Conservation (phyloP, 2,888 invertebrate species). For the Amblyjoppa fuscipennis region DNA sequence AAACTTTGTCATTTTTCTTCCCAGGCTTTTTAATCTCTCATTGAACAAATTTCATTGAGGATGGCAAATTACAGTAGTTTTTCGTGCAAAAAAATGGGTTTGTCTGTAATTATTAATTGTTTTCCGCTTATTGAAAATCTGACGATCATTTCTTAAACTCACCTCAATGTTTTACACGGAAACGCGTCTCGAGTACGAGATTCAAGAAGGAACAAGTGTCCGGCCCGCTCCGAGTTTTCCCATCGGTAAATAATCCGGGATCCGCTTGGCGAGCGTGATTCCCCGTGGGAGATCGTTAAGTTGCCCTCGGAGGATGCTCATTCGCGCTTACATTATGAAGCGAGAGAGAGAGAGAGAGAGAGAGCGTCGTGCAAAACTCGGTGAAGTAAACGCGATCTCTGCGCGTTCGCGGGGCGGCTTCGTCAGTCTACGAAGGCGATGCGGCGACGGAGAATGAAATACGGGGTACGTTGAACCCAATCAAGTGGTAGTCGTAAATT, state of each 20-base stretch:
- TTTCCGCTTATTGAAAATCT: not conserved
- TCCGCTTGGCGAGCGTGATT: not conserved
- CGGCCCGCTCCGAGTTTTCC: not conserved
- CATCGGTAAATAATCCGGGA: conserved; percentile 3
- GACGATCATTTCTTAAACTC: not conserved
- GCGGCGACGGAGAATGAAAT: conserved; percentile 77
- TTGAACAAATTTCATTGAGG: not conserved
- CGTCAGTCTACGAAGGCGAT: conserved; percentile 33
- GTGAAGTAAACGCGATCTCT: conserved; percentile 12
- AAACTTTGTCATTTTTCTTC: not conserved
- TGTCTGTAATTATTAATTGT: not conserved
- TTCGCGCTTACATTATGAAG: conserved; percentile 24
- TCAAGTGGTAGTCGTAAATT: conserved; percentile 85
- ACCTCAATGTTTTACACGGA: not conserved
- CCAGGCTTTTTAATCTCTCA: not conserved
- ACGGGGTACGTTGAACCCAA: conserved; percentile 84
- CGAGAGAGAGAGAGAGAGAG: not conserved
- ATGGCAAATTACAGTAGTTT: not conserved
- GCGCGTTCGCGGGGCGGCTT: conserved; percentile 8
- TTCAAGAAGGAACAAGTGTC: not conserved
- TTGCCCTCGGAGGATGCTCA: not conserved
- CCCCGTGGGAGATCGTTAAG: conserved; percentile 37
- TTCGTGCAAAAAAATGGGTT: not conserved
- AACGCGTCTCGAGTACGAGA: not conserved
- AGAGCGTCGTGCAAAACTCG: conserved; percentile 13